Percentiles rank a stretch among this genome's conserved stretches.
These are phyloP conservation scores for Temnothorax unifasciatus DNA, from an alignment of 2,888 invertebrate species.

Conservation along the genomic window DNA sequence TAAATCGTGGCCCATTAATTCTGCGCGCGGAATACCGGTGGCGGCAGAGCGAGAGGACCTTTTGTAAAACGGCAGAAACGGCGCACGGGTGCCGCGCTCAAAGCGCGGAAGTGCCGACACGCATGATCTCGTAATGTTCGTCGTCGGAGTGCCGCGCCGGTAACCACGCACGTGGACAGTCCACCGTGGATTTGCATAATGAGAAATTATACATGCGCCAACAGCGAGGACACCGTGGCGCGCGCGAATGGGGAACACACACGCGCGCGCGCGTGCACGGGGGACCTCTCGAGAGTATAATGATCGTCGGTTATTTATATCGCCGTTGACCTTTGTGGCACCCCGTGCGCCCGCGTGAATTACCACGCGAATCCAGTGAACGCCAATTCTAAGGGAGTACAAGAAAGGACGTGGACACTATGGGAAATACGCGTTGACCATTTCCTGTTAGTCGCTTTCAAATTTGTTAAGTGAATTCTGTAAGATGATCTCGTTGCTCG, in stretches of 20 bases:
- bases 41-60: slow-evolving; percentile 12
- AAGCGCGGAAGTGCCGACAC: slow-evolving; percentile 51
- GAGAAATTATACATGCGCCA: slow-evolving; percentile 78
- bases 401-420: slow-evolving; percentile 63
- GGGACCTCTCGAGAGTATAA: slow-evolving; percentile 59
- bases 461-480: slow-evolving; percentile 8
- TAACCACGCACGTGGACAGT: slow-evolving; percentile 58
- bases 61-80: slow-evolving; percentile 46
- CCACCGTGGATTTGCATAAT: slow-evolving; percentile 78
- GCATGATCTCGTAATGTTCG: slow-evolving; percentile 57
- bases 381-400: slow-evolving; percentile 64
- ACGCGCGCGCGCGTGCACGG: slow-evolving; percentile 37
- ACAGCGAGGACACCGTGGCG: slow-evolving; percentile 65
- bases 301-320: slow-evolving; percentile 76
- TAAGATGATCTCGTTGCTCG: neutral
- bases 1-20: slow-evolving; percentile 45
- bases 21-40: slow-evolving; percentile 33
- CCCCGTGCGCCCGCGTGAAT: slow-evolving; percentile 65
- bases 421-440: slow-evolving; percentile 61
- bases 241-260: slow-evolving; percentile 29
- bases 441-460: slow-evolving; percentile 57
- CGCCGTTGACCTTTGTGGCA: slow-evolving; percentile 60
- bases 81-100: slow-evolving; percentile 62
- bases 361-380: slow-evolving; percentile 69
- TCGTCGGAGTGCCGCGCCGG: slow-evolving; percentile 22